Evolutionary conservation across 2,888 invertebrate species (phyloP).

Genomic region (Caenorhabditis drosophilae): DNA sequence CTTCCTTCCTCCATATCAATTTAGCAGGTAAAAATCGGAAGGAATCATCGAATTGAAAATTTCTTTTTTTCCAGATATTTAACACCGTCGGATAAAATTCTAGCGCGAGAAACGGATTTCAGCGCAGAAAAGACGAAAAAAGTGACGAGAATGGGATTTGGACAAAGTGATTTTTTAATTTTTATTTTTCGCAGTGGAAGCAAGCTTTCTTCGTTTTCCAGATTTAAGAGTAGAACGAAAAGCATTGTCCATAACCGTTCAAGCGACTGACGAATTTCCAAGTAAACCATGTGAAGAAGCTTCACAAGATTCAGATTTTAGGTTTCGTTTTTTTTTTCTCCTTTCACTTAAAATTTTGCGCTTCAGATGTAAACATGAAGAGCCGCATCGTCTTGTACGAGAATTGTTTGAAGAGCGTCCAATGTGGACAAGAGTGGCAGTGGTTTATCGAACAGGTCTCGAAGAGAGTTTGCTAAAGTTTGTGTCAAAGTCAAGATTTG

Average conservation of each 20-base stretch:
- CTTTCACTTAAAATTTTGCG: not conserved
- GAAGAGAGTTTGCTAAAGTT: constrained; percentile 74
- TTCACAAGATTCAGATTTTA: constrained; percentile 53
- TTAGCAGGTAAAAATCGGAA: too few relatives aligned
- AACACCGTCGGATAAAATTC: constrained; percentile 57
- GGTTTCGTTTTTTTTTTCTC: constrained; percentile 11
- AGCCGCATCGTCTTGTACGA: constrained; percentile 58
- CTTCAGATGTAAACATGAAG: constrained; percentile 58
- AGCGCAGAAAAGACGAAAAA: constrained; percentile 38
- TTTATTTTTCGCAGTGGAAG: too few relatives aligned
- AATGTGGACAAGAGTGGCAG: constrained; percentile 84
- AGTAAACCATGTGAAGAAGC: constrained; percentile 51
- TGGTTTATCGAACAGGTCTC: constrained; percentile 72
- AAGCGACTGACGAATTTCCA: constrained; percentile 61
- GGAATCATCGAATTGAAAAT: too few relatives aligned
- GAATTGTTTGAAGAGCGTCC: constrained; percentile 85
- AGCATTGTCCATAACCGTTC: constrained; percentile 60
- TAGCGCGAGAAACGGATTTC: constrained; percentile 54
- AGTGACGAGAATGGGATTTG: constrained; percentile 46
- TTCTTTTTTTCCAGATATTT: too few relatives aligned
- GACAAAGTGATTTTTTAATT: constrained; percentile 52
- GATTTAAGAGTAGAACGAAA: constrained; percentile 64
- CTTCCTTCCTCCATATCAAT: constrained; percentile 65
- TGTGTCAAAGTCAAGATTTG: constrained; percentile 1
- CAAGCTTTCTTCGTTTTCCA: constrained; percentile 13